Base-by-base conservation (phyloP, 30 jellyfish, hydroid and myxozoan species). In the Nemopilema nomurai region DNA sequence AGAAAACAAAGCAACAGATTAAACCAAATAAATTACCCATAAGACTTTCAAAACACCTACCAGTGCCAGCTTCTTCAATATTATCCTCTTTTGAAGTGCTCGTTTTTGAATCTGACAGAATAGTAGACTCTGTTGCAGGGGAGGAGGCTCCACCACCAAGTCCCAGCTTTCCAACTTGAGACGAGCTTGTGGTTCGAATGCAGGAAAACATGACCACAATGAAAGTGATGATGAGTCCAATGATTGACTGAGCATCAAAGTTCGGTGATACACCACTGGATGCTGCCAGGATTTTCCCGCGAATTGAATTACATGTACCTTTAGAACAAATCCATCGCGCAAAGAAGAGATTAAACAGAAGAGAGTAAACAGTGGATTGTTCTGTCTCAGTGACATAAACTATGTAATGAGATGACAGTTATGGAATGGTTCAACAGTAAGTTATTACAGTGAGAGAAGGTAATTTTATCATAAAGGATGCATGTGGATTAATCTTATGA, bases 211-310 rank as follows among this genome's bases (percentile, higher is more conserved):
- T 67, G 66, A 92, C 98, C 25, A 92, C 87, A 53, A 92, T 51
- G 78, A 92, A 92, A 1, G 98, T 92, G 74, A 92, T 53, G 18
- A 92, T 87, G 32, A 92, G 92, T 72, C 98, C 98, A 69, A 92
- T 83, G 68, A 92, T 86, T 20, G 98, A 92, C 88, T 92, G 98
- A 4, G 98, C 97, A 77, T 92, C 98, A 49, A 92, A 85, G 62
- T 57, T 68, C 51, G 97, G 91, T 16, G 89, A 74, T 17, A 77
- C 17, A 26, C 79, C 81, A 66, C 80, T 67, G 16, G 92, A 31
- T 24, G 90, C 90, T 69, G 70, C 83, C 41, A 67, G 87, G 20
- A 79, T 70, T 18, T 76, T 30, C 18, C 92, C 90, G 26, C 92
- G 92, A 25, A 92, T 51, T 4, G 92, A 67, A 70, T 92, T 92